Conservation (phyloP, 2,797 vertebrate genomes). For the Squalus acanthias region DNA sequence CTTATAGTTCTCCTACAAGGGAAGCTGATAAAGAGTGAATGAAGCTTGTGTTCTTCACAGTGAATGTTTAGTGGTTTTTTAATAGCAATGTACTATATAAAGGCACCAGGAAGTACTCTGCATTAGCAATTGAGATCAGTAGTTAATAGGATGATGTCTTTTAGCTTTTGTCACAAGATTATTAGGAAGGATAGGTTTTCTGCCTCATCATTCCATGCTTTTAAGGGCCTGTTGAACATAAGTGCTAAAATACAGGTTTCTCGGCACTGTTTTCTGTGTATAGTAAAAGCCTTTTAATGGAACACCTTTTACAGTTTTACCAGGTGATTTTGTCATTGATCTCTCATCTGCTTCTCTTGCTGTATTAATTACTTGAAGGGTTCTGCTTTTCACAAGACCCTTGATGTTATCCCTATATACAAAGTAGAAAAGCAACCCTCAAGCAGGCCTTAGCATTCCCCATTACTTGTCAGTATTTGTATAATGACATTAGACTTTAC, state of each 20-base stretch:
- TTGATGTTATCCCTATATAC: slow-evolving; percentile 58
- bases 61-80: slow-evolving; percentile 86
- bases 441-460: slow-evolving; percentile 16
- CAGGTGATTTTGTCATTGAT: slow-evolving; percentile 88
- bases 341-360: slow-evolving; percentile 76
- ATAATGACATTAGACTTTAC: slow-evolving; percentile 34
- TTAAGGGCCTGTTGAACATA: slow-evolving; percentile 85
- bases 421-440: slow-evolving; percentile 37
- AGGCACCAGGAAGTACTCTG: slow-evolving; percentile 86
- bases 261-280: slow-evolving; percentile 64
- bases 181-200: slow-evolving; percentile 94
- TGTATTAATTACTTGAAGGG: slow-evolving; percentile 89
- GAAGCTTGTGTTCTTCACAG: slow-evolving; percentile 72
- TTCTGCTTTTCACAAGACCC: slow-evolving; percentile 64
- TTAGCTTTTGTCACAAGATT: slow-evolving; percentile 99
- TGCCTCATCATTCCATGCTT: slow-evolving; percentile 72
- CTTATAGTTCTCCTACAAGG: slow-evolving; percentile 77
- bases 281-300: slow-evolving; percentile 77
- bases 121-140: slow-evolving; percentile 95
- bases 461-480: slow-evolving; percentile 29
- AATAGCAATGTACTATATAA: slow-evolving; percentile 81
- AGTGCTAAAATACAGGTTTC: slow-evolving; percentile 85
- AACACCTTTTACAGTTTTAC: slow-evolving; percentile 83
- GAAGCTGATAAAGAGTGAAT: slow-evolving; percentile 91
- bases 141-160: slow-evolving; percentile 99